Base-by-base conservation (phyloP, 2,797 vertebrate genomes). In the Characodon lateralis region DNA sequence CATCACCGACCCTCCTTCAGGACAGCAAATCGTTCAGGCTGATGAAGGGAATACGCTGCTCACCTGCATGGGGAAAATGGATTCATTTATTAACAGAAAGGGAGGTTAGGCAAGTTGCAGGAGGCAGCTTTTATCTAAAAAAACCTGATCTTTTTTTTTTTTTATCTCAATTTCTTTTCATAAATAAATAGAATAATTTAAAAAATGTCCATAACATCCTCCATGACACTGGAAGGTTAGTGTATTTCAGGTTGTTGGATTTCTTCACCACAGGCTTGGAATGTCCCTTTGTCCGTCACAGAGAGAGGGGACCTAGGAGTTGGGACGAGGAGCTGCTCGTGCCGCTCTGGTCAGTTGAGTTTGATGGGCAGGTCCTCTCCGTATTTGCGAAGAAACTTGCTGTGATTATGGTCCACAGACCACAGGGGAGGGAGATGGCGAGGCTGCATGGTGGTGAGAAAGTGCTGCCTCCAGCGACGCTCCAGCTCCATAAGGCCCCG, bases 401-500 rank as follows among this genome's bases (percentile, higher is more conserved):
- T 83, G 87, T 99, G 98, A 93, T 99, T 99, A 89, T 99, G 97
- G 89, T 96, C 92, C 50, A 99, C 95, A 1, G 97, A 96, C 98
- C 98, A 99, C 53, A 98, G 96, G 6, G 96, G 95, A 2, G 98
- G 98, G 58, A 99, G 96, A 92, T 97, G 94, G 35, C 88, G 95
- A 4, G 98, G 98, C 80, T 93, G 94, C 98, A 99, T 99, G 89
- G 92, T 93, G 91, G 94, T 94, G 89, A 99, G 95, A 91, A 99
- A 99, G 91, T 99, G 98, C 90, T 98, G 97, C 69, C 98, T 94
- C 98, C 98, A 99, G 79, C 96, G 96, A 18, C 96, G 95, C 93
- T 99, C 98, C 94, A 99, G 93, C 71, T 95, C 94, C 95, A 99
- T 97, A 66, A 99, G 96, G 66, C 97, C 96, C 7, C 82, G 91